A percentile compares a stretch with the other conserved stretches of the same genome.
Conservation (phyloP, 2,888 invertebrate species). For the Macrosiphum euphorbiae region DNA sequence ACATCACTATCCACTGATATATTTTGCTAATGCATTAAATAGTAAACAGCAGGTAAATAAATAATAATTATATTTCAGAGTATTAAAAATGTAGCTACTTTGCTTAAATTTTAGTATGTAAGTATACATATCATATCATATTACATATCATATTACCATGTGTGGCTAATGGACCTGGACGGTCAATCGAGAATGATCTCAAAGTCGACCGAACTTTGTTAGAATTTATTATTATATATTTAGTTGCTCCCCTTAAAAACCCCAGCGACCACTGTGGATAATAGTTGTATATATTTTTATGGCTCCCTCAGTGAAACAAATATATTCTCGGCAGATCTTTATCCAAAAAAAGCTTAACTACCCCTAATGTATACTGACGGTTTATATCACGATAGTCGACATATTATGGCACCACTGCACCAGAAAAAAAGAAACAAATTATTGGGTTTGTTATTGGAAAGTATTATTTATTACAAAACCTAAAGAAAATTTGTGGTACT, state of each 20-base stretch:
- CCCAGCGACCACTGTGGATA: not conserved
- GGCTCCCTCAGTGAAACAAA: not conserved
- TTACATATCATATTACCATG: not conserved
- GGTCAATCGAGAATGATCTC: not conserved
- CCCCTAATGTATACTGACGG: not conserved
- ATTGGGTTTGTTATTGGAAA: not conserved
- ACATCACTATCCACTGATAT: not conserved
- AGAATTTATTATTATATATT: not conserved
- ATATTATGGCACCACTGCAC: not conserved
- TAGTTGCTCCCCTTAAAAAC: not conserved
- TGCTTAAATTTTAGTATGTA: not conserved
- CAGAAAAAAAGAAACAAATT: not conserved
- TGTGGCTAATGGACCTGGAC: not conserved
- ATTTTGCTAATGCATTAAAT: not conserved
- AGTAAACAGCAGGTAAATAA: no score
- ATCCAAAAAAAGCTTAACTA: not conserved
- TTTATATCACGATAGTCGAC: not conserved
- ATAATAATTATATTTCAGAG: not conserved
- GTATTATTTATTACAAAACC: not conserved
- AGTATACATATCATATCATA: not conserved
- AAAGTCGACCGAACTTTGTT: not conserved
- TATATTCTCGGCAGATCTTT: not conserved
- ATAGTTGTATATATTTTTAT: no score
- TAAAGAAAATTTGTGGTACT: not conserved
- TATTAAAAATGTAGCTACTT: not conserved